These are phyloP conservation scores for Eurypyga helias DNA, from an alignment of 2,113 vertebrate genomes.

Conservation along the genomic window DNA sequence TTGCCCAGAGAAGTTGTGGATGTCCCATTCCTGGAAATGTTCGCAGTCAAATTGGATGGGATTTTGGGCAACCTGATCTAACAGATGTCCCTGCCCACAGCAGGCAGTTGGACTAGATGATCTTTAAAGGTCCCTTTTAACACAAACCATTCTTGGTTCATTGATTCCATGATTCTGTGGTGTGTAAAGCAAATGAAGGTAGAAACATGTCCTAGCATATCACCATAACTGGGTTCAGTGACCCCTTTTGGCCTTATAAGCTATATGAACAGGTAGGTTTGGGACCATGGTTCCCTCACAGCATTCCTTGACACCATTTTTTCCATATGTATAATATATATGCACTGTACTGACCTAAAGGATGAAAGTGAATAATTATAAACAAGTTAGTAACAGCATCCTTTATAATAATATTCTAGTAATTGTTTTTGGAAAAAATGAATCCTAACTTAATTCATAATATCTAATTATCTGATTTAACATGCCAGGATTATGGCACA, in stretches of 20 bases:
- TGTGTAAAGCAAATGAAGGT: not conserved
- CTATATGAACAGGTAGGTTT: not conserved
- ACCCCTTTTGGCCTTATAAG: not conserved
- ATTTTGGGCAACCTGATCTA: not conserved
- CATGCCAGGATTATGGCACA: not conserved
- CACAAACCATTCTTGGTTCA: not conserved
- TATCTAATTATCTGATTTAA: constrained; percentile 24
- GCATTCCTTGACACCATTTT: not conserved
- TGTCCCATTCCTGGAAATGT: not conserved
- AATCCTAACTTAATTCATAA: not conserved
- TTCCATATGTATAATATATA: not conserved
- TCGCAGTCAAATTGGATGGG: not conserved
- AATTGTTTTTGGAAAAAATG: not conserved
- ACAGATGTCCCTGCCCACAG: too few species aligned
- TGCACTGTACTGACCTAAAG: not conserved
- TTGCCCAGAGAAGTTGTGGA: not conserved
- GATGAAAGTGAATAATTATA: not conserved
- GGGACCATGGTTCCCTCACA: not conserved
- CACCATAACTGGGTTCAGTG: not conserved
- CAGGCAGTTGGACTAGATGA: not conserved
- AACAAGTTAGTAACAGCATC: not conserved
- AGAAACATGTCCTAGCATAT: not conserved
- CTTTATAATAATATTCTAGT: not conserved
- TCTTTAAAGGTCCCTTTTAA: not conserved
- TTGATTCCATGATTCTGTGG: not conserved